Conservation (phyloP, 2,797 vertebrate species). For the Rachycentron canadum region DNA sequence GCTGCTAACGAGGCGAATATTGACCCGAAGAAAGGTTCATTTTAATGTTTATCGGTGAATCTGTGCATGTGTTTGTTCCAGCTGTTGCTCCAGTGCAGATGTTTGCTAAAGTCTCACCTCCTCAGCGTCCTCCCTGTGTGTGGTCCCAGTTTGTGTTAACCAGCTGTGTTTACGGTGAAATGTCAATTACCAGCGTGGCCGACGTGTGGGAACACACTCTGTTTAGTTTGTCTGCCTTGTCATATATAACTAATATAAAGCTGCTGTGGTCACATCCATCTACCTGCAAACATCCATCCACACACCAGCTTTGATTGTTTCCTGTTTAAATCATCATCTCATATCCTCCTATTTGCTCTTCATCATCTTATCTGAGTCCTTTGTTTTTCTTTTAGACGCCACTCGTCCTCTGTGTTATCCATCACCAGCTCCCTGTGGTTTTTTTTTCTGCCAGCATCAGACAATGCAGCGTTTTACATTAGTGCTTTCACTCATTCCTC, state of each 20-base stretch:
- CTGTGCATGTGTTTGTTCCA: conserved; percentile 15
- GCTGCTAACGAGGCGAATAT: background rate
- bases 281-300: conserved; percentile 46
- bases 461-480: background rate
- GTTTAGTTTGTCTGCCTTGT: conserved; percentile 72
- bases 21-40: background rate
- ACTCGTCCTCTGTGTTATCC: conserved; percentile 4
- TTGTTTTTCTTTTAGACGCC: conserved; percentile 17
- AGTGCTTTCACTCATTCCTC: background rate
- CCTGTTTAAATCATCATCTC: conserved; percentile 58
- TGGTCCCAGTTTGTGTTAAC: conserved; percentile 15
- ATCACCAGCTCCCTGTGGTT: background rate
- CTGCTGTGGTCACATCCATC: conserved; percentile 35
- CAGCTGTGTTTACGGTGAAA: conserved; percentile 60
- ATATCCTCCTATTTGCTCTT: conserved; percentile 22
- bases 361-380: conserved; percentile 31
- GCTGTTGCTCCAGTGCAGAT: conserved; percentile 30
- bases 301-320: conserved; percentile 61
- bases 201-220: conserved; percentile 67
- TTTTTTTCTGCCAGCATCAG: background rate
- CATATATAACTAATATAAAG: conserved; percentile 46
- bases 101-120: conserved; percentile 35
- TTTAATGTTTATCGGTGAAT: no score
- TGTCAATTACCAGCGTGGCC: conserved; percentile 57
- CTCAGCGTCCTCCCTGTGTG: background rate